Conservation (phyloP, 2,888 invertebrate genomes). For the Cephus pulcher region DNA sequence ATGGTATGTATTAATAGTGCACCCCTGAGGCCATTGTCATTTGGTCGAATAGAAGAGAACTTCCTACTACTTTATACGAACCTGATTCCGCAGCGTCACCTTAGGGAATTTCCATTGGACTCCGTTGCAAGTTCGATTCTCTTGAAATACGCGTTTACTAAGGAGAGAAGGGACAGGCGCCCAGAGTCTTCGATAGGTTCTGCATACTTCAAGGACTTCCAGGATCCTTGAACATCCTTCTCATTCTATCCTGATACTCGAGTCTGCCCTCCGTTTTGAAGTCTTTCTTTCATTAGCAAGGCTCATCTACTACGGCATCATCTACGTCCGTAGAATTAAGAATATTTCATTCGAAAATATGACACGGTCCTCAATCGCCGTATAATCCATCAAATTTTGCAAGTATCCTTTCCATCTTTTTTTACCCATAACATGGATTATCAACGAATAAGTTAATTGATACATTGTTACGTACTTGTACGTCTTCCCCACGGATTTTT, state of each 20-base stretch:
- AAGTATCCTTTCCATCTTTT: not conserved
- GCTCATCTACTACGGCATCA: not conserved
- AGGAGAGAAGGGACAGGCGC: constrained; percentile 36
- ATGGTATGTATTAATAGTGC: not conserved
- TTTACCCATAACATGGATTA: not conserved
- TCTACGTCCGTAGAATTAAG: not conserved
- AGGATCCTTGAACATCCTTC: constrained; percentile 3
- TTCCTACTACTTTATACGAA: not conserved
- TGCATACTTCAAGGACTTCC: constrained; percentile 1
- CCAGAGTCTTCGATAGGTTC: constrained; percentile 34
- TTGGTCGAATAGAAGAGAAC: not conserved
- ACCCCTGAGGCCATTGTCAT: not conserved
- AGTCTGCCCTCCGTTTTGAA: constrained; percentile 46
- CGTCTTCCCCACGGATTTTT: not conserved
- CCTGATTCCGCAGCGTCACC: not conserved
- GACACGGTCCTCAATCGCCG: not conserved
- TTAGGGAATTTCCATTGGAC: not conserved
- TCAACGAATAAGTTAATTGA: not conserved
- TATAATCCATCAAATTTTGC: not conserved
- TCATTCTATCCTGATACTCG: constrained; percentile 43
- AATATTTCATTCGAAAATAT: not conserved
- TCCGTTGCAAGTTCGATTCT: not conserved
- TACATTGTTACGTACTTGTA: not conserved
- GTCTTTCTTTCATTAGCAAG: constrained; percentile 28
- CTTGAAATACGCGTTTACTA: not conserved